Base-by-base conservation (phyloP, 2,797 vertebrate genomes). In the Molossus alvarezi region DNA sequence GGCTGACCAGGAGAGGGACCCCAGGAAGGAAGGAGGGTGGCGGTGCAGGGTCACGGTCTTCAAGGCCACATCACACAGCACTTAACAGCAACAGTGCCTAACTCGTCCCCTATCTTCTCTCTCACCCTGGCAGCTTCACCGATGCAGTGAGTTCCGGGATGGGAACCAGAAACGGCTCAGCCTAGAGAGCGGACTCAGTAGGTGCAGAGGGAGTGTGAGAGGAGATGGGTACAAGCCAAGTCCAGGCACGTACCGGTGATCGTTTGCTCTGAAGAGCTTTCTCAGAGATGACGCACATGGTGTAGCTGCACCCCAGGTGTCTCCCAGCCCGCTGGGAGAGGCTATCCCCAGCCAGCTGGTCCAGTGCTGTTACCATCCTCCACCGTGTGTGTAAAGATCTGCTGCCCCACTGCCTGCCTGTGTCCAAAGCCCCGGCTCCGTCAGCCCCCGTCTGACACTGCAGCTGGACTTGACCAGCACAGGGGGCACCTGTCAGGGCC, bases 1-100 rank as follows among this genome's bases (percentile, higher is more conserved):
- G 20, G 58, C 45, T 8, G 25, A 25, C 60, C 48, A 27, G 33
- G 21, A 23, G 55, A 55, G 27, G 73, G 6, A 14, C 23, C 25
- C 0, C 8, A 29, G 58, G 4, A 62, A 37, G 33, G 10, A 64
- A 58, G 9, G 8, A 25, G 2, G 1, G 13, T 10, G 53, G 79
- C 33, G 17, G 45, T 17, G 5, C 7, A 13, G 41, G n/a, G 76
- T 45, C n/a, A 12, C 7, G 23, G 27, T 55, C 71, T 62, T 53
- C 57, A 20, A 48, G 11, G 4, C 9, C 5, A 48, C 1, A 12
- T 17, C 9, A 27, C 29, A 15, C 0, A 1, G 48, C 11, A 12
- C 7, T 67, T 21, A 27, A 8, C 0, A n/a, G 76, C 17, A 23
- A 53, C 37, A 5, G 65, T 37, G 60, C 53, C 33, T 23, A 12